Evolutionary conservation across 2,113 vertebrate species (phyloP).

Genomic region (Rhineura floridana): DNA sequence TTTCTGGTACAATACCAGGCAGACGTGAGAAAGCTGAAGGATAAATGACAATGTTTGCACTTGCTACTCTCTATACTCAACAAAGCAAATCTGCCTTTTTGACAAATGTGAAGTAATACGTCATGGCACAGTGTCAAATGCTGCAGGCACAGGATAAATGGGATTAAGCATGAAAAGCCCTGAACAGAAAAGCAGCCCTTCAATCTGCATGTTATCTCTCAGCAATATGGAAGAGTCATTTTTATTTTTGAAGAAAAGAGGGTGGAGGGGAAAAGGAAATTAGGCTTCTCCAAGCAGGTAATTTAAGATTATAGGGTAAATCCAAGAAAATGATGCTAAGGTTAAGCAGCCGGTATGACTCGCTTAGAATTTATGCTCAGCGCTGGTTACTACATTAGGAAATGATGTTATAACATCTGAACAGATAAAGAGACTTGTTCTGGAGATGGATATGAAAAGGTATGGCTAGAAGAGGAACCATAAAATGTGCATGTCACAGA

Average conservation of each 20-base stretch:
- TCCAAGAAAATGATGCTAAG: slow-evolving; percentile 24
- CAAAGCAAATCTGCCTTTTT: neutral
- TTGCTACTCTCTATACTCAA: neutral
- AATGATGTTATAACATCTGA: slow-evolving; percentile 10
- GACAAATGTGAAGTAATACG: neutral
- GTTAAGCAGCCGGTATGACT: slow-evolving; percentile 36
- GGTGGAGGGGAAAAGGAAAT: slow-evolving; percentile 12
- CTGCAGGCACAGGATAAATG: neutral
- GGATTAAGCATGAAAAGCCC: neutral
- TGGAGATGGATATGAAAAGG: slow-evolving; percentile 10
- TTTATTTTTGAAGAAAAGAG: neutral
- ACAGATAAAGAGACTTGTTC: slow-evolving; percentile 32
- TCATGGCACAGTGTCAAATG: neutral
- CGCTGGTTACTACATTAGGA: slow-evolving; percentile 22
- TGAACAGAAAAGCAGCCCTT: neutral
- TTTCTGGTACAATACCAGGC: neutral
- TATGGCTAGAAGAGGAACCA: neutral
- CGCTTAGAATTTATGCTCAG: neutral
- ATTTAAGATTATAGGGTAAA: slow-evolving; percentile 37
- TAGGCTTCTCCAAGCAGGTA: slow-evolving; percentile 18
- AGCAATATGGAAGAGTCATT: slow-evolving; percentile 1
- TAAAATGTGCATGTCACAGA: neutral
- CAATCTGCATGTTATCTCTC: neutral
- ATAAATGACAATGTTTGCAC: fast-evolving
- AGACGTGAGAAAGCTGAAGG: neutral